Conservation (phyloP, 1,140 invertebrate species). For the Aricia agestis region DNA sequence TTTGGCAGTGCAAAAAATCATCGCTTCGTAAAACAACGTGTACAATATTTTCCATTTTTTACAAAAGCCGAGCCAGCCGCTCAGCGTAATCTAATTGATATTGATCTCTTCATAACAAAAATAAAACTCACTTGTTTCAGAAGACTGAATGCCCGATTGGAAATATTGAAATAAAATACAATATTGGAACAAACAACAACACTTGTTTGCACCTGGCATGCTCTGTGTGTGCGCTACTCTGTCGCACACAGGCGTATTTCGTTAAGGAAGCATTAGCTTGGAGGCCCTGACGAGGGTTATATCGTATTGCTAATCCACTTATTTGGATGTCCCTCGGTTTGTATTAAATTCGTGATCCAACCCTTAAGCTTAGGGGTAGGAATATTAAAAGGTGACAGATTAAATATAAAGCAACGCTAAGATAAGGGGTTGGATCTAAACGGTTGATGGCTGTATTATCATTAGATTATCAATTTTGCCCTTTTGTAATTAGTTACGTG, state of each 20-base stretch:
- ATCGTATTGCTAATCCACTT: conserved; percentile 27
- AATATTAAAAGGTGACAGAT: conserved; percentile 16
- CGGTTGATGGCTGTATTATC: background rate
- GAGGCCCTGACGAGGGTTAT: conserved; percentile 21
- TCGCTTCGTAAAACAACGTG: no score
- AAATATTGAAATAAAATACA: background rate
- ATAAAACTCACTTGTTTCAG: conserved; percentile 1
- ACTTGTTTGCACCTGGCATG: background rate
- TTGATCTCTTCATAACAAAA: background rate
- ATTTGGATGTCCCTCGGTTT: conserved; percentile 21
- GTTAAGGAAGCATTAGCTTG: conserved; percentile 17
- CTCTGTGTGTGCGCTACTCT: background rate
- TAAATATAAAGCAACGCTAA: background rate
- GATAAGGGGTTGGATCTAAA: background rate
- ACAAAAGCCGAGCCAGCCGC: background rate
- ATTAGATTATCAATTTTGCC: no score
- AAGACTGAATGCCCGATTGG: background rate
- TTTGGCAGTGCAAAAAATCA: no score
- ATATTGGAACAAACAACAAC: background rate
- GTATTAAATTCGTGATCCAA: conserved; percentile 21
- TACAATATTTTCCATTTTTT: background rate
- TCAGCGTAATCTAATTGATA: background rate
- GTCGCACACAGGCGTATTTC: conserved; percentile 6
- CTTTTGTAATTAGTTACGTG: no score
- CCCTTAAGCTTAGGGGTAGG: conserved; percentile 15